These are phyloP conservation scores for Laothoe populi DNA, from an alignment of 2,888 invertebrate genomes.

Conservation along the genomic window DNA sequence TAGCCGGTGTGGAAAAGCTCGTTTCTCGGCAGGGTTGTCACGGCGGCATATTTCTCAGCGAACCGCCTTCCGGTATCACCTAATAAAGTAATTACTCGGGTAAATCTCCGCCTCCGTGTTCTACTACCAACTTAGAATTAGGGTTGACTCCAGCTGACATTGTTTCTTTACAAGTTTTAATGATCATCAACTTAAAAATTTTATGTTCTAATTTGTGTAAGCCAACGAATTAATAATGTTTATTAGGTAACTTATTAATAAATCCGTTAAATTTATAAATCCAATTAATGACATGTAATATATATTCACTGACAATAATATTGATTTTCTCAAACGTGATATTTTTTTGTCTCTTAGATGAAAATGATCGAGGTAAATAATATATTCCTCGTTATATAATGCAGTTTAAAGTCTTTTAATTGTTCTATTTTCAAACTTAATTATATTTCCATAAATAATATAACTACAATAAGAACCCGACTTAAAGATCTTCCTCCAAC, in stretches of 20 bases:
- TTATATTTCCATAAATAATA: neutral
- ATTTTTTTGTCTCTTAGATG: too few species aligned
- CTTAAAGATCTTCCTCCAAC: neutral
- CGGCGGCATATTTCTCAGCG: constrained; percentile 52
- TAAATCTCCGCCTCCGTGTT: constrained; percentile 36
- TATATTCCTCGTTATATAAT: too few species aligned
- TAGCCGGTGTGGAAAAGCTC: constrained; percentile 35
- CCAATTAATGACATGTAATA: too few species aligned
- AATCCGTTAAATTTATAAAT: too few species aligned
- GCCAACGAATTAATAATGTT: too few species aligned
- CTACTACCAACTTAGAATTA: constrained; percentile 33
- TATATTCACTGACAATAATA: too few species aligned
- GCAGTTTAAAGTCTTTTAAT: too few species aligned
- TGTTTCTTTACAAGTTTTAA: neutral
- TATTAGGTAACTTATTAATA: too few species aligned
- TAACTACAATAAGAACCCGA: neutral
- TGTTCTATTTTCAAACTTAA: neutral
- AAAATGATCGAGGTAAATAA: too few species aligned
- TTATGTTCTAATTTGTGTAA: neutral
- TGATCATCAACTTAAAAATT: neutral
- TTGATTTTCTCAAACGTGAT: too few species aligned
- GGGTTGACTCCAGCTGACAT: constrained; percentile 40
- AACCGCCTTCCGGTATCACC: constrained; percentile 61
- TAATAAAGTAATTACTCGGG: constrained; percentile 73
- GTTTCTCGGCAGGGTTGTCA: constrained; percentile 46